Evolutionary conservation across 2,797 vertebrate species (phyloP).

Genomic region (Morus bassanus): DNA sequence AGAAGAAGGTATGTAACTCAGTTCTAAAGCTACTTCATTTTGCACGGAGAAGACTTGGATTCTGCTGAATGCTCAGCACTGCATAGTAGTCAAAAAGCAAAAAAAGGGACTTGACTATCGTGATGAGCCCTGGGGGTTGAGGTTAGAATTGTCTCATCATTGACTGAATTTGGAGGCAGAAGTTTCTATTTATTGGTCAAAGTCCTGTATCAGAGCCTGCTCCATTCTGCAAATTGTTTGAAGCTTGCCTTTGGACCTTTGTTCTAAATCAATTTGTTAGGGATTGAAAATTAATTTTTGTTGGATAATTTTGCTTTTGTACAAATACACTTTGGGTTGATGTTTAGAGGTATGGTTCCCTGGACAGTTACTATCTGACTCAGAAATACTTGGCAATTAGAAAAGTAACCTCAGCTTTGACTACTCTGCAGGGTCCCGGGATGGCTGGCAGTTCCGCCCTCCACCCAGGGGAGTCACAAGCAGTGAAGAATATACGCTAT

Average conservation of each 20-base stretch:
- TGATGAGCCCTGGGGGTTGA: not conserved
- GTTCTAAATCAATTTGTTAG: not conserved
- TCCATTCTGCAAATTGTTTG: not conserved
- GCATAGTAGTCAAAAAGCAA: not conserved
- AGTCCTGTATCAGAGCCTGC: not conserved
- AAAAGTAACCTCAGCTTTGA: constrained; percentile 3
- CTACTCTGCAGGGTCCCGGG: constrained; percentile 78
- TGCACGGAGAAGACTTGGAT: not conserved
- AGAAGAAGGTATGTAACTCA: constrained; percentile 87
- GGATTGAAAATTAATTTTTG: not conserved
- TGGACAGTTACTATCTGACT: not conserved
- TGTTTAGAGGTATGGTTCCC: not conserved
- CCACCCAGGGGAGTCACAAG: constrained; percentile 97
- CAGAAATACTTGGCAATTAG: not conserved
- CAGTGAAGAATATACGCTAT: constrained; percentile 98
- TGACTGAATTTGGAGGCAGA: not conserved
- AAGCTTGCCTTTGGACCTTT: not conserved
- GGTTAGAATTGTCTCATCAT: not conserved
- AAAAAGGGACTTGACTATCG: not conserved
- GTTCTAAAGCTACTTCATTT: not conserved
- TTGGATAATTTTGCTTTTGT: not conserved
- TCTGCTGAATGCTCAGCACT: not conserved
- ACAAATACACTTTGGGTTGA: not conserved
- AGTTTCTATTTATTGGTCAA: not conserved
- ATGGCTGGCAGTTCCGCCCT: constrained; percentile 96